A percentile compares a stretch with the other conserved stretches of the same genome.
These are phyloP conservation scores for Diplodus sargus DNA, from an alignment of 2,797 vertebrate species.

Conservation along the genomic window DNA sequence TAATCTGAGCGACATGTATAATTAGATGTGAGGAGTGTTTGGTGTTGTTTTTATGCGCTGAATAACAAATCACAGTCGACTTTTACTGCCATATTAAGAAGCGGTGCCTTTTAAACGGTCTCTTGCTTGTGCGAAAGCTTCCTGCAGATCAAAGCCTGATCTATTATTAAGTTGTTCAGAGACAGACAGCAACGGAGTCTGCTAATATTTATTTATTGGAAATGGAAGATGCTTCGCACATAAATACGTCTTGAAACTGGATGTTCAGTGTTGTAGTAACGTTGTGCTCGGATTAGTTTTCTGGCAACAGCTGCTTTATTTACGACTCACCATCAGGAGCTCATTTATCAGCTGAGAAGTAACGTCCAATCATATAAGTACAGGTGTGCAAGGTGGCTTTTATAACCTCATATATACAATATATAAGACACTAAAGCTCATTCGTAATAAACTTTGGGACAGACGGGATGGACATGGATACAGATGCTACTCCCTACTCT, in stretches of 20 bases:
- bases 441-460: too few species aligned
- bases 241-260: constrained; percentile 26
- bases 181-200: constrained; percentile 12
- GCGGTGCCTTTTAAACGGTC: background rate
- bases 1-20: background rate
- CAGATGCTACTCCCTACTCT: too few species aligned
- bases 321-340: background rate
- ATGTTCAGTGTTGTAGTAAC: background rate
- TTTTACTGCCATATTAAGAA: constrained; percentile 30
- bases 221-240: constrained; percentile 1
- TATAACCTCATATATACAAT: background rate
- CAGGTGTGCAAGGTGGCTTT: background rate
- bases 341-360: constrained; percentile 1
- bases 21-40: background rate
- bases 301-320: constrained; percentile 13
- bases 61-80: constrained; percentile 24
- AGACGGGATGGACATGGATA: too few species aligned
- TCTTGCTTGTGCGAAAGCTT: background rate
- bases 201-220: constrained; percentile 37
- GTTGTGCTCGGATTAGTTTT: background rate
- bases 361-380: background rate
- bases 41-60: constrained; percentile 7
- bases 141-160: constrained; percentile 40
- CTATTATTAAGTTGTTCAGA: constrained; percentile 46
- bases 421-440: too few species aligned